phyloP scores from a whole-genome alignment of 2,888 invertebrate species.

The Amphipoea lucens region DNA sequence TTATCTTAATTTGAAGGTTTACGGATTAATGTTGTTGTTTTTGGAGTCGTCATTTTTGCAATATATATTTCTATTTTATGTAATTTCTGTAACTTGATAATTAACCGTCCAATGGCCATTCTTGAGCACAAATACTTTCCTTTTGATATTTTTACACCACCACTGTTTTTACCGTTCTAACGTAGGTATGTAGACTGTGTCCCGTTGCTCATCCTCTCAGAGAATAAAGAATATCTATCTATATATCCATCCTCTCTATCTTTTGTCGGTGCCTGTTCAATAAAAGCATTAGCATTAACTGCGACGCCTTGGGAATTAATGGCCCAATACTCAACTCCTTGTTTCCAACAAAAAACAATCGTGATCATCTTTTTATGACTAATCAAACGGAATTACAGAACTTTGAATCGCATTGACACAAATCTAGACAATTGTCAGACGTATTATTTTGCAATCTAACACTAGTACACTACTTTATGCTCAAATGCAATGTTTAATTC shows the following conservation, averaged over 20 bases:
- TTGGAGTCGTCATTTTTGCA: background rate
- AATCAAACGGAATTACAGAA: slow-evolving; percentile 30
- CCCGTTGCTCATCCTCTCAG: background rate
- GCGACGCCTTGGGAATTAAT: background rate
- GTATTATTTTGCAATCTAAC: slow-evolving; percentile 51
- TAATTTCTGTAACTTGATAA: background rate
- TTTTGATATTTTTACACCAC: background rate
- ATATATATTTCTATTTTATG: no score
- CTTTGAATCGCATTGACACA: slow-evolving; percentile 56
- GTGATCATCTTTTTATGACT: slow-evolving; percentile 22
- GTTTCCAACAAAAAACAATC: slow-evolving; percentile 8
- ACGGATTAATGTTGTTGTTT: background rate
- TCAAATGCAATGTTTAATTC: slow-evolving; percentile 50
- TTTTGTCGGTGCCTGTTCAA: background rate
- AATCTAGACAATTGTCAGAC: slow-evolving; percentile 47
- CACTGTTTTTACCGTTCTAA: background rate
- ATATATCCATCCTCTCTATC: background rate
- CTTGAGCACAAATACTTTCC: background rate
- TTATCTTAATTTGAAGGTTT: background rate
- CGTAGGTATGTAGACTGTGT: background rate
- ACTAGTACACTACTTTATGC: slow-evolving; percentile 22
- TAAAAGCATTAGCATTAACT: background rate
- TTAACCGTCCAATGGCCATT: background rate
- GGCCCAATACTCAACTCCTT: background rate
- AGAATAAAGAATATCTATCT: background rate